Evolutionary conservation across 2,797 vertebrate species (phyloP), one percentile per base, ranked within the genome.

Genomic region (Halcyon badia): DNA sequence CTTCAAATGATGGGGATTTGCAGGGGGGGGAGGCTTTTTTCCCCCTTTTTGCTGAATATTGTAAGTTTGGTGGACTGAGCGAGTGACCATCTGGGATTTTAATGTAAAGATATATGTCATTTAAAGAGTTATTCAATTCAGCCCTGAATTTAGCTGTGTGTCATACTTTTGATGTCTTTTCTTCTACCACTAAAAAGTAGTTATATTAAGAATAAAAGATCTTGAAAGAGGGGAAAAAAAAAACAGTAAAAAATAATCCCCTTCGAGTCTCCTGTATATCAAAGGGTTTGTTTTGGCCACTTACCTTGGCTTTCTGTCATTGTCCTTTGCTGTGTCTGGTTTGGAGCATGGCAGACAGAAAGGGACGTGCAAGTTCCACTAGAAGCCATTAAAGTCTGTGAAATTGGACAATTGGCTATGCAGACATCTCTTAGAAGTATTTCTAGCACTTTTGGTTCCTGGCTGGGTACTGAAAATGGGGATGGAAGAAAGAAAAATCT

Each of bases 341-440:
- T 31, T n/a, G 82, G 82, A 91, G 60, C 65, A 66, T 0, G 3
- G 69, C 91, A 94, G 78, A 87, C 78, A 85, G 57, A 77, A 35
- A 91, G 20, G 56, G 72, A 75, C 1, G n/a, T 89, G 56, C 57
- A 86, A 81, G 51, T 37, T 65, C 33, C 72, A 62, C 56, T 46
- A 35, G 25, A 51, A 89, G 60, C 71, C 94, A 86, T 89, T 71
- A 78, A 81, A 72, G 87, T 15, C 89, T 76, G 84, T 80, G 91
- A 83, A 96, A 91, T 81, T 91, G 92, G 94, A 66, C 91, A 85
- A 91, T 9, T 94, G 95, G 89, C 76, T 88, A 65, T 81, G 87
- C 91, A 95, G 82, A 81, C 79, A 89, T 61, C 69, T 28, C 58
- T 96, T 20, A 91, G 89, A 95, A 91, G 83, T 83, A 69, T 89